A percentile compares a stretch with the other conserved stretches of the same genome.
phyloP scores from a whole-genome alignment of 2,113 vertebrate genomes.

The Balaeniceps rex region DNA sequence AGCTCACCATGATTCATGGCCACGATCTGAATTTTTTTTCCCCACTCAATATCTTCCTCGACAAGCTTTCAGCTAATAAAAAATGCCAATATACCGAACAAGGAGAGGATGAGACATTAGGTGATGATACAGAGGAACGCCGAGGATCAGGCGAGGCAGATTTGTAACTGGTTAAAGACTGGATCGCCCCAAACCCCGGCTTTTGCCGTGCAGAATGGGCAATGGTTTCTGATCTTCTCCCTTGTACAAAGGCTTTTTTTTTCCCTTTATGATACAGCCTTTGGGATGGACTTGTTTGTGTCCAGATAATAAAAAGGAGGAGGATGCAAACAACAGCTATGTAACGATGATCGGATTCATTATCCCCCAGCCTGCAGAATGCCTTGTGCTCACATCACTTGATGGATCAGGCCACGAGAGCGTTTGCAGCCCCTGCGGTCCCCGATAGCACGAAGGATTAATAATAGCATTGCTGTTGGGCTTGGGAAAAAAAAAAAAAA shows the following conservation, averaged over 20 bases:
- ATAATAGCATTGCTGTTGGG: background rate
- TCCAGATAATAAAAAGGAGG: background rate
- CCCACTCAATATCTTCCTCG: background rate
- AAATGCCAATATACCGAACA: background rate
- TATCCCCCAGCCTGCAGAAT: background rate
- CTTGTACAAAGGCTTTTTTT: too few species aligned
- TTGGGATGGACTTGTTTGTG: background rate
- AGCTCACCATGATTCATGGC: background rate
- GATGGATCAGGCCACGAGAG: background rate
- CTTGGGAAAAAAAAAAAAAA: background rate
- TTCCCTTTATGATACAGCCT: background rate
- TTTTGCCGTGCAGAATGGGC: fast-evolving
- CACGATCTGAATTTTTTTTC: background rate
- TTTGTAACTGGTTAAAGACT: background rate
- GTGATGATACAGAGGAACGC: background rate
- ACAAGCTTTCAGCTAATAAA: background rate
- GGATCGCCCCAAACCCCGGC: background rate
- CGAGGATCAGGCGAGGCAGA: background rate
- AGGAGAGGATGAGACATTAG: background rate
- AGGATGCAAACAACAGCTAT: background rate
- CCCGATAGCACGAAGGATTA: background rate
- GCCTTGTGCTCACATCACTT: background rate
- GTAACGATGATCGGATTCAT: background rate
- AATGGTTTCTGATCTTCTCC: background rate
- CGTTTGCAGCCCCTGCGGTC: background rate